Evolutionary conservation across 1,140 invertebrate genomes (phyloP).

Genomic region (Tetragnatha versicolor): DNA sequence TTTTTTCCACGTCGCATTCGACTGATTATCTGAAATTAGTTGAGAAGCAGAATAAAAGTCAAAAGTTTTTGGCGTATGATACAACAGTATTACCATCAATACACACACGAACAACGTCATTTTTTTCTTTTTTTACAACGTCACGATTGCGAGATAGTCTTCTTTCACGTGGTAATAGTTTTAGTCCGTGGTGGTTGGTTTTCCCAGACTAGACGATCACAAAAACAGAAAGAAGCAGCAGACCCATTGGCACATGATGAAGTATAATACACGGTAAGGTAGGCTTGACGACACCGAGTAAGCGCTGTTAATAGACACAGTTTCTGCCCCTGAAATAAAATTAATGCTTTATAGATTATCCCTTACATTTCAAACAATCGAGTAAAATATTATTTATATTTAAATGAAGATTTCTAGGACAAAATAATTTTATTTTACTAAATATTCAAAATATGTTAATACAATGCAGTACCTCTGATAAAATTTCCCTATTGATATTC

Average conservation of each 20-base stretch:
- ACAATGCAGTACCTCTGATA: too few species aligned
- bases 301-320: too few species aligned
- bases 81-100: conserved; percentile 4
- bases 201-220: conserved; percentile 16
- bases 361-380: too few species aligned
- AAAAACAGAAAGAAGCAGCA: neutral
- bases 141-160: too few species aligned
- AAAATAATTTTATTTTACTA: too few species aligned
- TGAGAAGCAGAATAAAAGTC: conserved; percentile 29
- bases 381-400: too few species aligned
- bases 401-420: too few species aligned
- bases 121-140: neutral
- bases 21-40: conserved; percentile 44
- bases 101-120: conserved; percentile 1
- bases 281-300: neutral
- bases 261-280: conserved; percentile 7
- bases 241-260: conserved; percentile 37
- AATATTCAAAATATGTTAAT: too few species aligned
- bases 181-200: too few species aligned
- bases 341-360: too few species aligned
- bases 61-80: conserved; percentile 11
- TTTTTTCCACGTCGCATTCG: neutral
- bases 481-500: too few species aligned
- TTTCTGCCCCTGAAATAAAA: conserved; percentile 1
- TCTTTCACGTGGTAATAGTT: too few species aligned